A percentile compares a stretch with the other conserved stretches of the same genome.
These are phyloP conservation scores for Malurus elegans DNA, from an alignment of 2,113 vertebrate species.

Conservation along the genomic window DNA sequence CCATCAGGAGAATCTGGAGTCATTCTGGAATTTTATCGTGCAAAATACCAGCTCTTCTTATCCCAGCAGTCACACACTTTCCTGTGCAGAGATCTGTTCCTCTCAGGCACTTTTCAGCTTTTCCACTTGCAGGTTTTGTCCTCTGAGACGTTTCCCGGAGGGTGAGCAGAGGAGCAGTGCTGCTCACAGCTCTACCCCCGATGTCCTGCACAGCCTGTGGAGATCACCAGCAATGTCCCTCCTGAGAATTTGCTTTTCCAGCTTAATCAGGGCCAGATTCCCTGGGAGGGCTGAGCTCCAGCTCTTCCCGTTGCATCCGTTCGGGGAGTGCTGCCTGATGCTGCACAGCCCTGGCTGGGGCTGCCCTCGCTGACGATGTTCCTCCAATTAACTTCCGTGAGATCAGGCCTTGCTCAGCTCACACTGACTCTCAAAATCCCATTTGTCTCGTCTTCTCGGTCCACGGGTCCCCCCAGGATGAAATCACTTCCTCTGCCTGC, in stretches of 20 bases:
- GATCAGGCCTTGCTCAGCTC: neutral
- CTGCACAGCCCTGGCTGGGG: neutral
- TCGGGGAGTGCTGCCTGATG: rapidly evolving
- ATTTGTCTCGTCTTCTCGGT: neutral
- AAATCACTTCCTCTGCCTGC: neutral
- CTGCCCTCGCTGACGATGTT: neutral
- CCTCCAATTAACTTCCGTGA: neutral
- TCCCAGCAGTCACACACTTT: neutral
- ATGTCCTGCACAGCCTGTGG: rapidly evolving
- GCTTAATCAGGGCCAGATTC: neutral
- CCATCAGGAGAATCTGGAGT: neutral
- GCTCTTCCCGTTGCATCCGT: rapidly evolving
- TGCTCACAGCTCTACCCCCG: neutral
- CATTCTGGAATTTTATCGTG: neutral
- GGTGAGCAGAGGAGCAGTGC: neutral
- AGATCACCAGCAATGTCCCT: neutral
- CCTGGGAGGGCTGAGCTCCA: neutral
- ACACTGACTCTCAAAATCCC: neutral
- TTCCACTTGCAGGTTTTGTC: neutral
- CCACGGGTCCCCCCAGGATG: rapidly evolving
- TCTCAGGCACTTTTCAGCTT: neutral
- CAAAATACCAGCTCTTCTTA: neutral
- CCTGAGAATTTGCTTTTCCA: neutral
- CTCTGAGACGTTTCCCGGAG: neutral
- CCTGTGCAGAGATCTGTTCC: neutral